phyloP scores from a whole-genome alignment of 1,140 invertebrate species.

The Bradysia coprophila region DNA sequence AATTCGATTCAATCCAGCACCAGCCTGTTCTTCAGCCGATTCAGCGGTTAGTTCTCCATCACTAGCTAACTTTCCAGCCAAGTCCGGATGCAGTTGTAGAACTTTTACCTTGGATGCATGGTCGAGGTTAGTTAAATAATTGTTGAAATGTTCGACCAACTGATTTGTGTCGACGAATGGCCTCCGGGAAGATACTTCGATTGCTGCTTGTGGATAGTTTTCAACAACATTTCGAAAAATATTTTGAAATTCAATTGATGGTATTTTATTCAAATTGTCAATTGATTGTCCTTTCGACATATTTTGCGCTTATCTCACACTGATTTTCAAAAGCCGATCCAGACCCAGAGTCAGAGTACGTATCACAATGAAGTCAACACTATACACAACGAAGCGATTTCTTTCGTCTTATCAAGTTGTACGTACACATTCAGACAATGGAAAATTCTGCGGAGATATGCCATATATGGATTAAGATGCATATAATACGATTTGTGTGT shows the following conservation, averaged over 20 bases:
- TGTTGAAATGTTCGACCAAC: not conserved
- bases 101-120: constrained; percentile 27
- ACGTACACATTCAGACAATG: too few relatives aligned
- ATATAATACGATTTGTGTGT: too few relatives aligned
- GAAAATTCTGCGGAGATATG: too few relatives aligned
- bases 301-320: too few relatives aligned
- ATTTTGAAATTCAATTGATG: not conserved
- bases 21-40: constrained; percentile 35
- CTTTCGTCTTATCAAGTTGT: too few relatives aligned
- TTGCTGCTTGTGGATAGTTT: not conserved
- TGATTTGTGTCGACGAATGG: not conserved
- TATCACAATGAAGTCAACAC: too few relatives aligned
- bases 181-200: not conserved
- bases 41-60: constrained; percentile 34
- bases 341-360: too few relatives aligned
- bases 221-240: not conserved
- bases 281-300: too few relatives aligned
- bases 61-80: constrained; percentile 36
- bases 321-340: too few relatives aligned
- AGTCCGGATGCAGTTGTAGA: constrained; percentile 38
- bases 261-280: not conserved
- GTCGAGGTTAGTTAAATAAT: constrained; percentile 13
- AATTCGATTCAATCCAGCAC: constrained; percentile 32
- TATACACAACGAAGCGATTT: too few relatives aligned
- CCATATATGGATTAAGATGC: too few relatives aligned